Evolutionary conservation across 1,140 invertebrate genomes (phyloP), one percentile per base, ranked within the genome.

Genomic region (Zaprionus camerounensis): DNA sequence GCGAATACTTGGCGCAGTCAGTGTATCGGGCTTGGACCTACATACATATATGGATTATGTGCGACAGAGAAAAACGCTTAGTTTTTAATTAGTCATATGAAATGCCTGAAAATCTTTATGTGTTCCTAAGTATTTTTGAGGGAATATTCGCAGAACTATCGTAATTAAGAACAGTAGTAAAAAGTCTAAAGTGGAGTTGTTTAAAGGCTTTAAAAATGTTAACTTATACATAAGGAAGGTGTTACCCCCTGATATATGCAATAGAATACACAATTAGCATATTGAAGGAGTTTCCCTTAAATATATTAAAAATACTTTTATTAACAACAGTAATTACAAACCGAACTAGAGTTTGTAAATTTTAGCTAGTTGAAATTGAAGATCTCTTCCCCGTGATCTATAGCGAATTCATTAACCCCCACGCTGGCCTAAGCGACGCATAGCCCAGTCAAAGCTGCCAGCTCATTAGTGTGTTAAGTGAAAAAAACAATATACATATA

Each of bases 1-100:
- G 66, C 62, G 55, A 49, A 36, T 72, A 51, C 63, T 66, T 66
- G n/a, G 5, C n/a, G 24, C 56, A 67, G 56, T 22, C 46, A 55
- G 49, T 26, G 22, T 63, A 51, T 13, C 41, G 41, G 6, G 22
- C 58, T 2, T 34, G 7, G 41, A 46, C 46, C 17, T 51, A 38
- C 20, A 38, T 49, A 38, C 26, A 31, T 64, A 71, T 65, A 56
- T 64, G 61, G 51, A 26, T 64, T 64, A 71, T 46, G 61, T 34
- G 36, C 41, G 38, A 64, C 36, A 56, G 20, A 34, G 22, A 26
- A 61, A 24, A 64, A 44, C n/a, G n/a, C 24, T 49, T 63, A 28
- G 17, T 9, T 15, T 49, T 31, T 51, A 51, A 51, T 51, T 51
- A 51, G 22, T 51, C 46, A 51, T 51, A 51, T 51, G 17, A 34